Conservation (phyloP, 2,113 vertebrate genomes). For the Rhea pennata region DNA sequence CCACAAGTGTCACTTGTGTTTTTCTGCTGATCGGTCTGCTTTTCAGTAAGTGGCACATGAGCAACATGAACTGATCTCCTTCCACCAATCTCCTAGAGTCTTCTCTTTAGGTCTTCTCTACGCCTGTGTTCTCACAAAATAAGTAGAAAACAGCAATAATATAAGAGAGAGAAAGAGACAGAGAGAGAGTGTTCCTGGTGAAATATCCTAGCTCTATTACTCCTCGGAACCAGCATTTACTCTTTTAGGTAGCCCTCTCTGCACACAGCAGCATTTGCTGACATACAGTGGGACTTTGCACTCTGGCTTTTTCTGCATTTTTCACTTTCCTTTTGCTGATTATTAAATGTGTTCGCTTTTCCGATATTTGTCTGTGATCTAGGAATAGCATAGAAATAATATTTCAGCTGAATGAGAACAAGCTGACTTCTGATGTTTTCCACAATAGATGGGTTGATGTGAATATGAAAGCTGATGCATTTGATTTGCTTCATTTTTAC, state of each 20-base stretch:
- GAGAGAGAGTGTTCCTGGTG: neutral
- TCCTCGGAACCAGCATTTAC: neutral
- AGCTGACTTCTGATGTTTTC: constrained; percentile 64
- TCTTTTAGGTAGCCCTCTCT: neutral
- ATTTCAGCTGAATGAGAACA: constrained; percentile 57
- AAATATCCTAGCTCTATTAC: neutral
- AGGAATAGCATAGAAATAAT: constrained; percentile 63
- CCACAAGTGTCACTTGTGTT: neutral
- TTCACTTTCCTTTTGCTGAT: neutral
- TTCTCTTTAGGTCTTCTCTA: neutral
- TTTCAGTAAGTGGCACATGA: neutral
- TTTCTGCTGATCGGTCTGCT: neutral
- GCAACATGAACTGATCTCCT: neutral
- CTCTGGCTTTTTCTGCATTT: neutral
- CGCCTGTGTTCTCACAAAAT: neutral
- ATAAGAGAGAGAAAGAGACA: neutral
- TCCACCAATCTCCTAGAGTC: neutral
- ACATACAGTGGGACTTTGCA: neutral
- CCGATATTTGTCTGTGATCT: constrained; percentile 18
- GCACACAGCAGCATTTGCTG: neutral
- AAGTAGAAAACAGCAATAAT: neutral
- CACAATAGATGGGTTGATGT: constrained; percentile 62
- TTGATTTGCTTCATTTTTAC: constrained; percentile 58
- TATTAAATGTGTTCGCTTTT: constrained; percentile 8
- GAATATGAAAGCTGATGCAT: constrained; percentile 63